Percentiles rank a stretch among this genome's conserved stretches.
These are phyloP conservation scores for Ophioderma brevispina DNA, from an alignment of 35 echinoderm and acorn worm genomes.

Conservation along the genomic window DNA sequence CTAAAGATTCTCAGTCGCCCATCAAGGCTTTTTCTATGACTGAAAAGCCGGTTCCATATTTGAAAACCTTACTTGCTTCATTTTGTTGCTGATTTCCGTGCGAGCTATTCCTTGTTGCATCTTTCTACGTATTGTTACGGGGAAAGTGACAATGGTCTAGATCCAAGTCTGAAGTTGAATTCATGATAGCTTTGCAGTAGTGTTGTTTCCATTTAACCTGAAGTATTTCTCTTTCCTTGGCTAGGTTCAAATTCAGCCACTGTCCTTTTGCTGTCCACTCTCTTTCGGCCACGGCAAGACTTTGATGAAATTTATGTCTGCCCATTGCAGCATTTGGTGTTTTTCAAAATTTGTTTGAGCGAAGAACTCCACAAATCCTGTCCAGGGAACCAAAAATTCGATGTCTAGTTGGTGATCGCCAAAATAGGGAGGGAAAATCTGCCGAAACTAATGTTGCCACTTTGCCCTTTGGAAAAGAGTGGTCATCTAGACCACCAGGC, in stretches of 20 bases:
- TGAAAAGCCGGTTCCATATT: constrained; percentile 75
- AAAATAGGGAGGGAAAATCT: constrained; percentile 78
- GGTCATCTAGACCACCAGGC: constrained; percentile 82
- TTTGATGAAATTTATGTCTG: constrained; percentile 49
- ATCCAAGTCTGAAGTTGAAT: neutral
- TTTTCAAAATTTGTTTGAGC: constrained; percentile 43
- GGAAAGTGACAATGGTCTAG: neutral
- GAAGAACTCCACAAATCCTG: constrained; percentile 70
- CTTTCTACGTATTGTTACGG: constrained; percentile 21
- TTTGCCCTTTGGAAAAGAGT: constrained; percentile 86
- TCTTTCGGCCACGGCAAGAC: constrained; percentile 74
- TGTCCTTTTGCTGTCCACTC: constrained; percentile 25
- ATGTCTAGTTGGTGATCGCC: constrained; percentile 60
- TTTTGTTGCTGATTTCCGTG: constrained; percentile 59
- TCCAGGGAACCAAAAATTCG: constrained; percentile 61
- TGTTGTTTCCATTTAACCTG: constrained; percentile 48
- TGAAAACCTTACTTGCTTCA: constrained; percentile 52
- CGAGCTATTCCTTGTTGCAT: constrained; percentile 27
- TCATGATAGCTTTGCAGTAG: constrained; percentile 26
- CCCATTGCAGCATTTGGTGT: constrained; percentile 25
- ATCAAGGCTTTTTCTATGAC: constrained; percentile 46
- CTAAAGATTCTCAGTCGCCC: constrained; percentile 67
- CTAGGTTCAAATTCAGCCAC: constrained; percentile 52
- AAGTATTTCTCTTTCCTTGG: constrained; percentile 44
- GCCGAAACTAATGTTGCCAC: constrained; percentile 72